A percentile compares a stretch with the other conserved stretches of the same genome.
Conservation (phyloP, 2,888 invertebrate species). For the Tetrapedia diversipes region DNA sequence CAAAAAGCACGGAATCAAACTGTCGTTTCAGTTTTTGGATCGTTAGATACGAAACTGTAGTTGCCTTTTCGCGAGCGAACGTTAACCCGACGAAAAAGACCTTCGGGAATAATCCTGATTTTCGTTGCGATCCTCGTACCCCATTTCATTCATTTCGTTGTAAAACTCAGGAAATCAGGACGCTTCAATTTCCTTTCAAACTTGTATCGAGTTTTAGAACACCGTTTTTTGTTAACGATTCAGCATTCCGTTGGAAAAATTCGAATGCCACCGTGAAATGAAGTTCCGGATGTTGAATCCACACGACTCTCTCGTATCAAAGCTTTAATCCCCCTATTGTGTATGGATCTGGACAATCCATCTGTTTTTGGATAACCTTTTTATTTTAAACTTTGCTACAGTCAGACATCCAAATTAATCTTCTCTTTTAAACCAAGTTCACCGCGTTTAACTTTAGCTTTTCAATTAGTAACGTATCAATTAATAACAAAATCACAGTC, state of each 20-base stretch:
- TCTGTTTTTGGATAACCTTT: no score
- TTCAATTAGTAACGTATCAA: no score
- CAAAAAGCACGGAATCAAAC: background rate
- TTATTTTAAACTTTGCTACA: no score
- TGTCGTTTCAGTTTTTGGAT: constrained; percentile 2
- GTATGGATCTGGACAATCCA: no score
- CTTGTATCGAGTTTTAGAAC: background rate
- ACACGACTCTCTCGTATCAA: no score
- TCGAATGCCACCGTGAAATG: background rate
- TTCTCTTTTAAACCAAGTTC: no score
- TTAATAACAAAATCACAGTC: no score
- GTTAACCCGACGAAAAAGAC: background rate
- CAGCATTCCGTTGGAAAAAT: background rate
- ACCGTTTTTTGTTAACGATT: background rate
- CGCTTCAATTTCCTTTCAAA: constrained; percentile 1
- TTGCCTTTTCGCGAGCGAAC: background rate
- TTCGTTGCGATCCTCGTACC: background rate
- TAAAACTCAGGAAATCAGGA: background rate
- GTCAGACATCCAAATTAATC: no score
- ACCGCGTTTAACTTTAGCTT: no score
- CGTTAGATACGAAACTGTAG: background rate
- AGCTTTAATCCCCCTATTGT: no score
- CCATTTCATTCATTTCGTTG: background rate
- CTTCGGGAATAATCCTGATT: background rate
- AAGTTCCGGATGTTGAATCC: no score